Conservation (phyloP, 1,140 invertebrate species). For the Euwallacea fornicatus region DNA sequence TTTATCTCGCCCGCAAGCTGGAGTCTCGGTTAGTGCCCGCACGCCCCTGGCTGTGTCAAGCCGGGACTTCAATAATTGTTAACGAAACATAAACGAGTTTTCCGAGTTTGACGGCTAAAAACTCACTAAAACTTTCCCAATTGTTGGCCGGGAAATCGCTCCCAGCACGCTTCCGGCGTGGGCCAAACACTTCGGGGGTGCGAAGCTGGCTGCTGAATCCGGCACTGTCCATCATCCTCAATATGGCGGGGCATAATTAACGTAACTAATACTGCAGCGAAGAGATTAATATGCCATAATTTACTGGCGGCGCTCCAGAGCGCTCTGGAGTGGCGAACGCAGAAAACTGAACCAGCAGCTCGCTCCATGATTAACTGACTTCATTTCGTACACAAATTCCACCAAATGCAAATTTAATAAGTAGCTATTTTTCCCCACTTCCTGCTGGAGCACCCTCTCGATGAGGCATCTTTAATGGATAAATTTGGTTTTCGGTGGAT, state of each 20-base stretch:
- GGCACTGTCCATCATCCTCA: slow-evolving; percentile 46
- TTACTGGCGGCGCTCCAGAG: slow-evolving; percentile 49
- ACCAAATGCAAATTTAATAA: slow-evolving; percentile 54
- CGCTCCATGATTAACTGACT: slow-evolving; percentile 52
- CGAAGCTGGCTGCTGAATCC: slow-evolving; percentile 2
- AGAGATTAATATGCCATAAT: slow-evolving; percentile 56
- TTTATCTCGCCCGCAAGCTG: no score
- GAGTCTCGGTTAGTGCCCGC: no score
- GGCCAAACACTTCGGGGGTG: not conserved
- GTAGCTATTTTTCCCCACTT: slow-evolving; percentile 43
- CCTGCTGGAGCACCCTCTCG: not conserved
- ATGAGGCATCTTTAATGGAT: no score
- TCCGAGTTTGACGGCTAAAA: no score
- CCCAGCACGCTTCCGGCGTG: no score
- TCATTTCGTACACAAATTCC: slow-evolving; percentile 54
- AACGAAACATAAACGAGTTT: no score
- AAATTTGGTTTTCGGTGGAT: no score
- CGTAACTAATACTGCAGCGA: slow-evolving; percentile 54
- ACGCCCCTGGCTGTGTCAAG: no score
- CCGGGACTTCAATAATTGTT: no score
- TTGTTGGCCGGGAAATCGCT: no score
- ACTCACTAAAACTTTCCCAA: no score
- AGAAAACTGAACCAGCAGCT: slow-evolving; percentile 51
- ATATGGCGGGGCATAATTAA: slow-evolving; percentile 54
- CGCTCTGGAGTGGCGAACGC: slow-evolving; percentile 45